A percentile compares a stretch with the other conserved stretches of the same genome.
phyloP scores from a whole-genome alignment of 2,113 vertebrate genomes.

The Elgaria multicarinata region DNA sequence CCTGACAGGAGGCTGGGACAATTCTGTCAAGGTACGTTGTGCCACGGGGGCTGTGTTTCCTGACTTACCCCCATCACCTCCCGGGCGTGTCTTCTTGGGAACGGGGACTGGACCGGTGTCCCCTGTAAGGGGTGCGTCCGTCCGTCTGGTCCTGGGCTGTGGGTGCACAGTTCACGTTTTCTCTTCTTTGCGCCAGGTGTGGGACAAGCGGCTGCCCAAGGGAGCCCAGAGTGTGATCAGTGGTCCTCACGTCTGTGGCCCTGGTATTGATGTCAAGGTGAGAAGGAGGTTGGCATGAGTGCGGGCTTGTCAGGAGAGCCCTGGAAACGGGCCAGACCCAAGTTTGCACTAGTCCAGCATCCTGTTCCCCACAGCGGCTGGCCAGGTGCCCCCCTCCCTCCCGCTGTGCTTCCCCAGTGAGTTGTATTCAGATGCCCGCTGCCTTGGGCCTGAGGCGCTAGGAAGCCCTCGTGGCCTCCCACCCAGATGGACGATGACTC shows the following conservation, averaged over 20 bases:
- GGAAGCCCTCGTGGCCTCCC: too few species aligned
- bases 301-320: too few species aligned
- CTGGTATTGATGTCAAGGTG: conserved; percentile 55
- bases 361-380: too few species aligned
- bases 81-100: too few species aligned
- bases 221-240: conserved; percentile 41
- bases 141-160: not conserved
- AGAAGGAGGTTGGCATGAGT: not conserved
- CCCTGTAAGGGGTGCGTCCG: not conserved
- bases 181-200: conserved; percentile 34
- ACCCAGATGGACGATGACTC: too few species aligned
- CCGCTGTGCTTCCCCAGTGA: too few species aligned
- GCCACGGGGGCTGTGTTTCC: too few species aligned
- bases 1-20: conserved; percentile 57
- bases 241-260: conserved; percentile 63
- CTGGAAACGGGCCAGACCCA: too few species aligned
- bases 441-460: too few species aligned
- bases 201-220: conserved; percentile 56
- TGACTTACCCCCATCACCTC: not conserved
- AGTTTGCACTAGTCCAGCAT: too few species aligned
- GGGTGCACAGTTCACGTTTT: not conserved
- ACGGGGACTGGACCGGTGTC: not conserved
- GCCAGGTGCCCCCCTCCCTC: too few species aligned
- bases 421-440: too few species aligned
- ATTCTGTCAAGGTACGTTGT: conserved; percentile 56